Evolutionary conservation across 2,113 vertebrate genomes (phyloP).

Genomic region (Barnardius zonarius): DNA sequence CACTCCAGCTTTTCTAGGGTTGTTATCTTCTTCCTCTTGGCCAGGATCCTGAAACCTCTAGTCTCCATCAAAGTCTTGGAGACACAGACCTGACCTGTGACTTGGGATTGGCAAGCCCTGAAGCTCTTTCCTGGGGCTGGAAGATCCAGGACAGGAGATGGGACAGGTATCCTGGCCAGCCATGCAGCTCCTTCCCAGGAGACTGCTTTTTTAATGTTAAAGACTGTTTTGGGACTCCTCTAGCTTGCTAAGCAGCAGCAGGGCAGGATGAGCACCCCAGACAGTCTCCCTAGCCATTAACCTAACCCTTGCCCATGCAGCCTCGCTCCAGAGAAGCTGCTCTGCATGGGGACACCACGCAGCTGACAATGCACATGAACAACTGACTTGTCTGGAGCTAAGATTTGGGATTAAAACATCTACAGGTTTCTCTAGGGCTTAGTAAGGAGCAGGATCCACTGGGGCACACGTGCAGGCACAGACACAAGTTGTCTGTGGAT

Average conservation of each 20-base stretch:
- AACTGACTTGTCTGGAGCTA: not conserved
- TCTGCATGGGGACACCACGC: rapidly evolving
- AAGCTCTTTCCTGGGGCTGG: not conserved
- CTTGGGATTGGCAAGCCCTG: not conserved
- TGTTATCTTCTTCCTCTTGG: not conserved
- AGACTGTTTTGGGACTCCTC: not conserved
- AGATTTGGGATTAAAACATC: not conserved
- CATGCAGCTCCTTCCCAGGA: not conserved
- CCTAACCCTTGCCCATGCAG: not conserved
- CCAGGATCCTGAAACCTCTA: not conserved
- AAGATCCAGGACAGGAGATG: not conserved
- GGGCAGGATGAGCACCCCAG: not conserved
- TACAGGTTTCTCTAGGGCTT: not conserved
- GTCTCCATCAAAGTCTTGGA: not conserved
- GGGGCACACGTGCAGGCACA: not conserved
- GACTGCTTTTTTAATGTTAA: not conserved
- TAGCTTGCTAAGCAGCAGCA: rapidly evolving
- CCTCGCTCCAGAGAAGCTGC: not conserved
- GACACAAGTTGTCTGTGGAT: not conserved
- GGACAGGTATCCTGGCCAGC: not conserved
- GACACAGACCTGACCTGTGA: not conserved
- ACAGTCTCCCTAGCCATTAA: not conserved
- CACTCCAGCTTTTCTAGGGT: not conserved
- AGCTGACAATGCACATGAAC: not conserved
- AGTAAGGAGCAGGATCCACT: not conserved